Percentiles rank a stretch among this genome's conserved stretches.
Conservation (phyloP, 2,888 invertebrate genomes). For the Baronia brevicornis region DNA sequence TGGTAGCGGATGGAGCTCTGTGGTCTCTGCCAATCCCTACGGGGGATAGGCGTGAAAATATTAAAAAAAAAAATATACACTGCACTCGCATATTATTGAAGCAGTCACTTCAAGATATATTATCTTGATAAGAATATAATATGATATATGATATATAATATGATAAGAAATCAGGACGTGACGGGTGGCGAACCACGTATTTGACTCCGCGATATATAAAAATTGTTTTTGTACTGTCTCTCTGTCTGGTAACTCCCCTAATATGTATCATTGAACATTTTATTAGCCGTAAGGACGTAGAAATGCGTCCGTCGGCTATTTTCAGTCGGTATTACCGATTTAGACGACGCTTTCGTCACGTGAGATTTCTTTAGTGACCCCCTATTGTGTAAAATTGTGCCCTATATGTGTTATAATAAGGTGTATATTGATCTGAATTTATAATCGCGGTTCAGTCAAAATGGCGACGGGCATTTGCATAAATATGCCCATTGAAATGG, state of each 20-base stretch:
- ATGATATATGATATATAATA: no score
- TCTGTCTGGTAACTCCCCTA: slow-evolving; percentile 9
- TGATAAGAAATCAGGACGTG: no score
- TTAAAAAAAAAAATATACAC: no score
- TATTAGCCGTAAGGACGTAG: slow-evolving; percentile 25
- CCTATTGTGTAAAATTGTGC: slow-evolving; percentile 3
- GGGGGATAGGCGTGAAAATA: no score
- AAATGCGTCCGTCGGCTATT: slow-evolving; percentile 30
- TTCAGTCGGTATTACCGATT: slow-evolving; percentile 22
- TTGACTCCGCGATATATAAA: no score
- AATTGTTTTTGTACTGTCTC: no score
- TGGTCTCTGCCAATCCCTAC: no score
- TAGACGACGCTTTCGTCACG: slow-evolving; percentile 23
- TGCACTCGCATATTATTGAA: no score
- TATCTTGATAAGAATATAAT: no score
- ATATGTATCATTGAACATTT: slow-evolving; percentile 16
- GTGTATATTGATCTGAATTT: slow-evolving; percentile 8
- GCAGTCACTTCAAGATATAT: no score
- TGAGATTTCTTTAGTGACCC: slow-evolving; percentile 13
- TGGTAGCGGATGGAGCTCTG: no score
- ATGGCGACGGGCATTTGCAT: slow-evolving; percentile 5
- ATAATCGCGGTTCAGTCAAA: neutral
- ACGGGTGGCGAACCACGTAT: no score
- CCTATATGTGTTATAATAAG: slow-evolving; percentile 4
- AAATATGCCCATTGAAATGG: slow-evolving; percentile 10